phyloP scores from a whole-genome alignment of 2,888 invertebrate genomes.

The Uloborus plumipes region DNA sequence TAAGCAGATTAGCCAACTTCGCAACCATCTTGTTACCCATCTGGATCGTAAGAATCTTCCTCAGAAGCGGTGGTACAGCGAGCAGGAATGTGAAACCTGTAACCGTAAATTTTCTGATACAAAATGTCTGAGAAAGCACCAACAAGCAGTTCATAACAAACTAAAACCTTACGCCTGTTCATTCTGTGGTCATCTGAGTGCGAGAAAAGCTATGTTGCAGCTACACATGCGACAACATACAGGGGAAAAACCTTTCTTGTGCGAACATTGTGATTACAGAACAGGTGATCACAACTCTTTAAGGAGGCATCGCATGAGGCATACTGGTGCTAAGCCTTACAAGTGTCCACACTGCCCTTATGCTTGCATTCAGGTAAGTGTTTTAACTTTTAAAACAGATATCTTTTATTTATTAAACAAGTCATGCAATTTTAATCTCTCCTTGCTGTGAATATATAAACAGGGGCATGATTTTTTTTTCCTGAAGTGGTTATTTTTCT shows the following conservation, averaged over 20 bases:
- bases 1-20: slow-evolving; percentile 71
- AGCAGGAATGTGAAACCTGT: slow-evolving; percentile 70
- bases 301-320: slow-evolving; percentile 71
- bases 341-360: slow-evolving; percentile 71
- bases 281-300: slow-evolving; percentile 72
- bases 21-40: slow-evolving; percentile 70
- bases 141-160: slow-evolving; percentile 70
- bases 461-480: no score
- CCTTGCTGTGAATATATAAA: no score
- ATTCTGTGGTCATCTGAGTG: slow-evolving; percentile 70
- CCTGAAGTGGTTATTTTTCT: no score
- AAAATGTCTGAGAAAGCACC: slow-evolving; percentile 71
- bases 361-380: slow-evolving; percentile 69
- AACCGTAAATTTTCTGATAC: slow-evolving; percentile 71
- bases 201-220: slow-evolving; percentile 71
- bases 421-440: no score
- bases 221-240: slow-evolving; percentile 72
- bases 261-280: slow-evolving; percentile 73
- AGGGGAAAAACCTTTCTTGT: slow-evolving; percentile 72
- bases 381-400: background rate
- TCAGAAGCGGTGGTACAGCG: slow-evolving; percentile 69
- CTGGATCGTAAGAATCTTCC: slow-evolving; percentile 65
- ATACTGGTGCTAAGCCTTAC: slow-evolving; percentile 71
- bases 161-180: slow-evolving; percentile 70
- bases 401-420: no score